Percentiles rank a stretch among this genome's conserved stretches.
Conservation (phyloP, 64 coral and sea anemone species). For the Porites lutea region DNA sequence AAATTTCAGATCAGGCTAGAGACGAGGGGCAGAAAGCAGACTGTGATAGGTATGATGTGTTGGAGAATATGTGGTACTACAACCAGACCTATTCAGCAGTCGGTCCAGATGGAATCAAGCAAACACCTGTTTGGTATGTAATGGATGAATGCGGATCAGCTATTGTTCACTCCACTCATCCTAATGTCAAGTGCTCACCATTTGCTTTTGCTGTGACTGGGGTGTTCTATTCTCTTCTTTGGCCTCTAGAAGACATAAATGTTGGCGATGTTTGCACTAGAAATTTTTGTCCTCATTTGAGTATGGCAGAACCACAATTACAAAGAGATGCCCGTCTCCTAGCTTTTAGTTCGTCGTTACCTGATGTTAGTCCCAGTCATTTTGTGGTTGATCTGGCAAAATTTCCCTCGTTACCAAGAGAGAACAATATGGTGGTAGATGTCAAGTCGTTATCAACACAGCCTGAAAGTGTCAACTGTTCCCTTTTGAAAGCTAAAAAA, state of each 20-base stretch:
- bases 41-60: constrained; percentile 32
- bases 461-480: neutral
- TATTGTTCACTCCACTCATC: constrained; percentile 59
- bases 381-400: constrained; percentile 67
- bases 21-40: constrained; percentile 43
- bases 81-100: constrained; percentile 90
- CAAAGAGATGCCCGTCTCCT: constrained; percentile 77
- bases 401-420: neutral
- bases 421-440: constrained; percentile 9
- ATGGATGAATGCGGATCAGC: constrained; percentile 94
- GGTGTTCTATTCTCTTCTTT: constrained; percentile 74
- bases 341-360: constrained; percentile 55
- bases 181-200: constrained; percentile 83
- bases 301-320: constrained; percentile 39
- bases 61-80: constrained; percentile 86
- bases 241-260: constrained; percentile 77
- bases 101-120: constrained; percentile 32
- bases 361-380: constrained; percentile 47
- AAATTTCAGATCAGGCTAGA: constrained; percentile 77
- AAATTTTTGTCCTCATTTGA: constrained; percentile 74
- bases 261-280: constrained; percentile 73
- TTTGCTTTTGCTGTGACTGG: constrained; percentile 88
- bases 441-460: neutral
- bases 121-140: constrained; percentile 78
- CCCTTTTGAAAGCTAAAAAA: neutral